Conservation (phyloP, 2,113 vertebrate genomes). For the Hippocampus mohnikei region DNA sequence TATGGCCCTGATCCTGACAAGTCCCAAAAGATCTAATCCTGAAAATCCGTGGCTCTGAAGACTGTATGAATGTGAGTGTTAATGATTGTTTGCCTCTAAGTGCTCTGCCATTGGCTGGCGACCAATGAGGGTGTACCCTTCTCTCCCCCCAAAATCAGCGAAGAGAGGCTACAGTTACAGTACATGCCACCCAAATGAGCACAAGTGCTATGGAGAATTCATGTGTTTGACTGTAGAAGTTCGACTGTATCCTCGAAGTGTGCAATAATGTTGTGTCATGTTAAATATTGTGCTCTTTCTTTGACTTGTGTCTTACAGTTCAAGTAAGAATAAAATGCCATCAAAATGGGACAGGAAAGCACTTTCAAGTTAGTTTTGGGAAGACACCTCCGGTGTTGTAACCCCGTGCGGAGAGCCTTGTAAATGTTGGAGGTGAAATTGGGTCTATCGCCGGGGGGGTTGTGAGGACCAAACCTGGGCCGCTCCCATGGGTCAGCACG, state of each 20-base stretch:
- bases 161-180: too few relatives aligned
- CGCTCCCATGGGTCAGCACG: constrained; percentile 71
- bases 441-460: background rate
- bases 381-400: background rate
- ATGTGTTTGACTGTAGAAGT: background rate
- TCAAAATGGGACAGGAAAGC: constrained; percentile 48
- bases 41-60: constrained; percentile 17
- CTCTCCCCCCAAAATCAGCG: too few relatives aligned
- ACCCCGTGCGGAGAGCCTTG: background rate
- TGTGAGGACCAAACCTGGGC: constrained; percentile 4
- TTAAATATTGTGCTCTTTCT: background rate
- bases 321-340: background rate
- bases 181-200: too few relatives aligned
- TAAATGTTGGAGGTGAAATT: background rate
- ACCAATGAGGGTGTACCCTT: too few relatives aligned
- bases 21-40: constrained; percentile 11
- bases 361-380: constrained; percentile 24
- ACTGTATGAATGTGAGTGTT: too few relatives aligned
- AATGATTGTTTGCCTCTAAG: too few relatives aligned
- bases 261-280: background rate
- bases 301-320: background rate
- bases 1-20: constrained; percentile 19
- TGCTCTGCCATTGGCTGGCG: too few relatives aligned
- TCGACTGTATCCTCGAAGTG: background rate
- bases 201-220: background rate